Percentiles rank a stretch among this genome's conserved stretches.
phyloP scores from a whole-genome alignment of 2,113 vertebrate genomes.

The Lagopus leucura region DNA sequence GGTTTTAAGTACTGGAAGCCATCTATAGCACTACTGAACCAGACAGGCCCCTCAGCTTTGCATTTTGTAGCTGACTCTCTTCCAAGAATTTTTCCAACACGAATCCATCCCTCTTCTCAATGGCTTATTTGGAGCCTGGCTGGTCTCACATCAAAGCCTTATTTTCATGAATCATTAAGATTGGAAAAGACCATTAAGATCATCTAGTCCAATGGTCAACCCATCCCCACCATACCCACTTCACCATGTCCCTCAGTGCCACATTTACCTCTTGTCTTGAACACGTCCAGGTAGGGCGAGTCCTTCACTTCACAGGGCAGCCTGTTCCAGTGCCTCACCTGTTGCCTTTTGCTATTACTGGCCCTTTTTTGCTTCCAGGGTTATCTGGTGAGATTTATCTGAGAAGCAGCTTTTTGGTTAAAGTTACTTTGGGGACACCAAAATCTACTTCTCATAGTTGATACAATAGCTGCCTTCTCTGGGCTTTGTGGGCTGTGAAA shows the following conservation, averaged over 20 bases:
- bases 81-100: background rate
- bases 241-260: no score
- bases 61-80: background rate
- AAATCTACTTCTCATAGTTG: background rate
- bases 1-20: background rate
- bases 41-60: background rate
- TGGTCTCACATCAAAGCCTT: background rate
- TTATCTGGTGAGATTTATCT: conserved; percentile 8
- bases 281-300: no score
- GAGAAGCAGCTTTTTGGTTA: conserved; percentile 20
- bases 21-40: background rate
- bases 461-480: conserved; percentile 52
- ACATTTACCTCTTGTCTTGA: no score
- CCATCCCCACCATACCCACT: no score
- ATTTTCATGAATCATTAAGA: background rate
- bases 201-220: no score
- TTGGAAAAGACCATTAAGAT: no score
- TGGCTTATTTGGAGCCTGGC: background rate
- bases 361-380: background rate
- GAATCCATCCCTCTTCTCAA: background rate
- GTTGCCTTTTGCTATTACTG: background rate
- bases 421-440: background rate
- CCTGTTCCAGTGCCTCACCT: no score
- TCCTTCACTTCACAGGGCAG: no score
- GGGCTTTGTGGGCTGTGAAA: conserved; percentile 50